Base-by-base conservation (phyloP, 2,113 vertebrate genomes). In the Vireo altiloquus region DNA sequence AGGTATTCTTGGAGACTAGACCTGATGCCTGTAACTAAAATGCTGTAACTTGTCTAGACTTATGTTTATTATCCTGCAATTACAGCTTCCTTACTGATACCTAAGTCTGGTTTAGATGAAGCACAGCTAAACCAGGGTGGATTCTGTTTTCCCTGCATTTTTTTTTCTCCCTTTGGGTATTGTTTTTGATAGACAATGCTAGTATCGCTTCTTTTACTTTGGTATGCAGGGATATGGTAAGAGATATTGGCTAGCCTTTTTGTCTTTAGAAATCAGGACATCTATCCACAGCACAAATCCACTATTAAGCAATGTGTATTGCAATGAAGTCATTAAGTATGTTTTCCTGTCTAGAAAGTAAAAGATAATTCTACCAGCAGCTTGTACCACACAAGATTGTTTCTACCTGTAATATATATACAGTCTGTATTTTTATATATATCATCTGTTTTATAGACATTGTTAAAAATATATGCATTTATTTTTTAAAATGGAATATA, bases 1-100 rank as follows among this genome's bases (percentile, higher is more conserved):
- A 89, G 39, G 39, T 66, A 63, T 11, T 85, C 63, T 19, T 82
- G 12, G 52, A 61, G 46, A 72, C 40, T 53, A 52, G 47, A 72
- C 4, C 20, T 52, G 24, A 30, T 82, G 52, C 28, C 52, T 33
- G 3, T 57, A 90, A 89, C 12, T 40, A 64, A 80, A 93, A 61
- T n/a, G 22, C 16, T 61, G 19, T 28, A 42, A 61, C 24, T 46
- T 53, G 86, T 71, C 46, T 40, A 60, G 25, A n/a, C 14, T 33
- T 33, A 57, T 14, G 17, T 25, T 89, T 15, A 39, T 35, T 71
- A 77, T 2, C 11, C 44, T 79, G 40, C 11, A 64, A 57, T 82
- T 90, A 57, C 7, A 9, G 22, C 15, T 80, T 65, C 0, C 0
- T 49, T 77, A 86, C 7, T 15, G n/a, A 54, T 78, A 70, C 2